A percentile compares a stretch with the other conserved stretches of the same genome.
Conservation (phyloP, 1,140 invertebrate species). For the Arion vulgaris region DNA sequence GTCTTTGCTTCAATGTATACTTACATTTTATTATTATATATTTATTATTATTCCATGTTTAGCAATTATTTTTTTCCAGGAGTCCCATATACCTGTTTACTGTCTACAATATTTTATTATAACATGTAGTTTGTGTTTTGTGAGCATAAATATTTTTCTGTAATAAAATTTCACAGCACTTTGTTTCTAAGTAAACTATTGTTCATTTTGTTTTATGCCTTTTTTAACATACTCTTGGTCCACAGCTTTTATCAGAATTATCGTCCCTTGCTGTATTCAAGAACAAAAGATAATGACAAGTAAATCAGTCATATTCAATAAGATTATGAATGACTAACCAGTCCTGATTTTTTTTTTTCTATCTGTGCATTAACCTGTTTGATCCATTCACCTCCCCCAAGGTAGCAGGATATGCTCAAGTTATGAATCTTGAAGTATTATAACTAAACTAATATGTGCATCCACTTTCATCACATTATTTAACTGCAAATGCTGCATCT, state of each 20-base stretch:
- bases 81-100: no score
- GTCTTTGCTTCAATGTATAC: no score
- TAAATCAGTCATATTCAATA: conserved; percentile 27
- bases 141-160: no score
- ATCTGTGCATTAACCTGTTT: not conserved
- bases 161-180: no score
- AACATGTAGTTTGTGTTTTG: no score
- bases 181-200: no score
- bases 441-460: no score
- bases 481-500: not conserved
- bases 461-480: not conserved
- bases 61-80: no score
- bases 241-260: conserved; percentile 39
- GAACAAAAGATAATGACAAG: conserved; percentile 37
- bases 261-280: conserved; percentile 32
- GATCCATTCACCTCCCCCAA: not conserved
- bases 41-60: no score
- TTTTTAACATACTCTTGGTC: conserved; percentile 27
- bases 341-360: conserved; percentile 1
- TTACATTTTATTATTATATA: no score
- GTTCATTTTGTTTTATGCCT: not conserved
- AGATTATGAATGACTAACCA: not conserved
- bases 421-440: no score
- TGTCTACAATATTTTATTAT: no score
- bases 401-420: conserved; percentile 14